Percentiles rank a stretch among this genome's conserved stretches.
Conservation (phyloP, 2,888 invertebrate genomes). For the Argyra leucocephala region DNA sequence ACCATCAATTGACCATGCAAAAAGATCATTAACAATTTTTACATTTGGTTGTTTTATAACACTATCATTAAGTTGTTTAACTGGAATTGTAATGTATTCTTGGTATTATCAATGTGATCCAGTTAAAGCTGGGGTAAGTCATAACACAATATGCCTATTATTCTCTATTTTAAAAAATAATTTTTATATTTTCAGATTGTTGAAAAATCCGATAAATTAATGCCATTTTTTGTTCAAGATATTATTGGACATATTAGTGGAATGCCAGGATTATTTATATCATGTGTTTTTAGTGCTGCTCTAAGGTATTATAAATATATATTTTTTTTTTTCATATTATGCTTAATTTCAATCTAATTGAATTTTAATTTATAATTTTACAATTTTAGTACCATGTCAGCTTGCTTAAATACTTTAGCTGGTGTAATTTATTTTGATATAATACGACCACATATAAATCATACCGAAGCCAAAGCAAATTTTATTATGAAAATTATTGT, state of each 20-base stretch:
- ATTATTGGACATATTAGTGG: conserved; percentile 41
- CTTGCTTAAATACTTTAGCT: conserved; percentile 44
- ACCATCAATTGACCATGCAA: conserved; percentile 46
- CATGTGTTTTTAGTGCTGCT: conserved; percentile 48
- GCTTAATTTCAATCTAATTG: too few species aligned
- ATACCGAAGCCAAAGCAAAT: conserved; percentile 39
- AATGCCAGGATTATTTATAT: conserved; percentile 47
- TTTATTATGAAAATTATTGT: conserved; percentile 41
- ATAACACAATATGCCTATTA: not conserved
- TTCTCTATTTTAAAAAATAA: not conserved
- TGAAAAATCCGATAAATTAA: conserved; percentile 36
- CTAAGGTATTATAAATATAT: conserved; percentile 35
- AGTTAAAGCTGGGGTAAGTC: conserved; percentile 41
- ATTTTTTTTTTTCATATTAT: not conserved
- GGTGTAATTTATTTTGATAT: conserved; percentile 48
- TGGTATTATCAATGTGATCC: conserved; percentile 49
- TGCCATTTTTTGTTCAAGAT: conserved; percentile 47
- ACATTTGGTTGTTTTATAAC: conserved; percentile 45
- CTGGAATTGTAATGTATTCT: conserved; percentile 47
- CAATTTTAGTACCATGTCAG: conserved; percentile 44
- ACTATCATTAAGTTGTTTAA: conserved; percentile 47
- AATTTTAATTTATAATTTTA: not conserved
- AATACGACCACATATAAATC: conserved; percentile 34
- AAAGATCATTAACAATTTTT: conserved; percentile 47
- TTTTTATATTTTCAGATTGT: conserved; percentile 27